Base-by-base conservation (phyloP, 2,113 vertebrate species). In the Heloderma charlesbogerti region DNA sequence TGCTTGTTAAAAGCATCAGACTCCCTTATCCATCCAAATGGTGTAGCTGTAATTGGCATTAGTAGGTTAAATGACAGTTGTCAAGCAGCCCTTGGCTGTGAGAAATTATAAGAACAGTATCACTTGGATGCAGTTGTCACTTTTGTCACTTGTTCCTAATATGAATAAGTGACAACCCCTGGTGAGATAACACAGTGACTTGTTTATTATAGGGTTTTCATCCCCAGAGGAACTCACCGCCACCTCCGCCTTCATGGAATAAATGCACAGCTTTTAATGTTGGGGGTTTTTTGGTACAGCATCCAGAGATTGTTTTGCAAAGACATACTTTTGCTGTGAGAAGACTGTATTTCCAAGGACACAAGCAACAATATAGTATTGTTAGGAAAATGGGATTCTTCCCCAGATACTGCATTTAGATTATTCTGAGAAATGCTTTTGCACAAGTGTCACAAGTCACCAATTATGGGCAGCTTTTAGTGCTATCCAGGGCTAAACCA, bases 31-130 rank as follows among this genome's bases (percentile, higher is more conserved):
- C 86, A 37, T 77, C 72, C n/a, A 87, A 77, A 63, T 63, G 7
- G 51, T 60, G 51, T 72, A 77, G 85, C 71, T 40, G 22, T 60
- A 87, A 87, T 87, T 77, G 86, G n/a, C 29, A 87, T 43, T 31
- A 87, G n/a, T 57, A 60, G n/a, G 18, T 87, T 40, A 87, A 87
- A 87, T 18, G 34, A 87, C 72, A 43, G 31, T 77, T 77, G 51
- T 77, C 86, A 77, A 87, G 51, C 3, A 60, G 72, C 71, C 77
- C 72, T 87, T 60, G 34, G 22, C 20, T 84, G 69, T 66, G 54
- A 84, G 81, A 77, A n/a, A 75, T 66, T 63, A 74, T 81, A 89
- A 31, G 54, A 43, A 37, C 48, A 45, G 40, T 83, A 83, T 74
- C 79, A 83, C 48, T 27, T 25, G 37, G 54, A 34, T 83, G 67